These are phyloP conservation scores for Cylindroiulus punctatus DNA, from an alignment of 2,888 invertebrate species.

Conservation along the genomic window DNA sequence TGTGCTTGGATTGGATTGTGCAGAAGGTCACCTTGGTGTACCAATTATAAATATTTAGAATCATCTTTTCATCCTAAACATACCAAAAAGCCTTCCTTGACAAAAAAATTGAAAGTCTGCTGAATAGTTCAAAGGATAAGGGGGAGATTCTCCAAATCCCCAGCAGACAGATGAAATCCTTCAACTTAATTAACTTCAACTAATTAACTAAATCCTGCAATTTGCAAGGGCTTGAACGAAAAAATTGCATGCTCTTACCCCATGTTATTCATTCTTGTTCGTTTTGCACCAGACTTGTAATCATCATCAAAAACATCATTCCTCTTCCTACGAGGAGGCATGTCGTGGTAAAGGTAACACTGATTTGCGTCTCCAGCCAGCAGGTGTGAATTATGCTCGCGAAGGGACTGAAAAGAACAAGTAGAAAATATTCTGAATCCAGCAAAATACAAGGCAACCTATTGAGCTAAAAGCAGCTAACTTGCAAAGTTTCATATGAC, in stretches of 20 bases:
- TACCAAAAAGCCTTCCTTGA: too few relatives aligned
- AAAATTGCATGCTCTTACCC: constrained; percentile 49
- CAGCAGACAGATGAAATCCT: too few relatives aligned
- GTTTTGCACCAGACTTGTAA: constrained; percentile 56
- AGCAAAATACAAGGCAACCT: not conserved
- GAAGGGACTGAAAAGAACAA: constrained; percentile 55
- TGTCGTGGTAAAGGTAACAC: constrained; percentile 54
- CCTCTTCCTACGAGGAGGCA: constrained; percentile 58
- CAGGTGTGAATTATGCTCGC: constrained; percentile 56
- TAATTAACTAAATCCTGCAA: too few relatives aligned
- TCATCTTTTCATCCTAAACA: too few relatives aligned
- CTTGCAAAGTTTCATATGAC: not conserved
- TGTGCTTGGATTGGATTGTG: too few relatives aligned
- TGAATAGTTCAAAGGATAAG: too few relatives aligned
- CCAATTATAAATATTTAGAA: too few relatives aligned
- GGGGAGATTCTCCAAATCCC: too few relatives aligned
- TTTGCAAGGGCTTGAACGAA: not conserved
- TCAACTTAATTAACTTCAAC: too few relatives aligned
- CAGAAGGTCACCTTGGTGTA: too few relatives aligned
- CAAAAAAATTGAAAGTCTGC: too few relatives aligned
- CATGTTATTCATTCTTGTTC: constrained; percentile 55
- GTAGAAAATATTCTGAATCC: constrained; percentile 31
- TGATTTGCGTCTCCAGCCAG: constrained; percentile 1
- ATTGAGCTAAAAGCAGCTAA: not conserved
- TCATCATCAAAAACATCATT: constrained; percentile 57